phyloP scores from a whole-genome alignment of 2,113 vertebrate species.

The Cheilinus undulatus region DNA sequence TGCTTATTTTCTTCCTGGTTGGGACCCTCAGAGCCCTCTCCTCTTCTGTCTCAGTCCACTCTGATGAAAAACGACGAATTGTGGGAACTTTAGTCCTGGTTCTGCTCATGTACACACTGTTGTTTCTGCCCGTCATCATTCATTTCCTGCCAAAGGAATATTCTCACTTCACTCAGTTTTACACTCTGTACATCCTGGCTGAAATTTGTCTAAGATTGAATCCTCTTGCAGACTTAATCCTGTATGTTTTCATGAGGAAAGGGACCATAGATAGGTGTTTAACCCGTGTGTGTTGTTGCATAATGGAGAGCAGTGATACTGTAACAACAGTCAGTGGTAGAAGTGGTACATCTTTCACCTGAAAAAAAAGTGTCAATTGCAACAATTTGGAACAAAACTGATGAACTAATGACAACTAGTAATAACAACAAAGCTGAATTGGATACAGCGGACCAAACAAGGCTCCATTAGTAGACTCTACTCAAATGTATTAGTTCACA shows the following conservation, averaged over 20 bases:
- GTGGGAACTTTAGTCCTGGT: not conserved
- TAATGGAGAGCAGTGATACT: not conserved
- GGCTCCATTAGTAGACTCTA: no score
- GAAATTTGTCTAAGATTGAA: not conserved
- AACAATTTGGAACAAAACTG: no score
- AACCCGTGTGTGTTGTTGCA: not conserved
- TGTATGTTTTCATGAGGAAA: conserved; percentile 5
- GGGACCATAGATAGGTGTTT: not conserved
- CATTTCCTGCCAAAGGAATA: not conserved
- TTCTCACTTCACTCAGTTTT: not conserved
- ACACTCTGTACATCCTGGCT: not conserved
- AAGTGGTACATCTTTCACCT: no score
- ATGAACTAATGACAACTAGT: no score
- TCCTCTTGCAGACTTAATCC: conserved; percentile 4
- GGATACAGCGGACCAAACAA: no score
- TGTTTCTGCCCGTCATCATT: not conserved
- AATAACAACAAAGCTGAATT: no score
- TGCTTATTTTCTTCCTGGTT: conserved; percentile 18
- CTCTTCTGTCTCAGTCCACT: not conserved
- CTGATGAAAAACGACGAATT: conserved; percentile 9
- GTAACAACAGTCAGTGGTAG: no score
- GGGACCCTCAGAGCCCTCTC: conserved; percentile 5
- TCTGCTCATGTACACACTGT: conserved; percentile 7
- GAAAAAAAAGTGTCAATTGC: no score
- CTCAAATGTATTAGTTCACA: no score